These are phyloP conservation scores for Caenorhabditis tropicalis DNA, from an alignment of 1,140 invertebrate species.

Conservation along the genomic window DNA sequence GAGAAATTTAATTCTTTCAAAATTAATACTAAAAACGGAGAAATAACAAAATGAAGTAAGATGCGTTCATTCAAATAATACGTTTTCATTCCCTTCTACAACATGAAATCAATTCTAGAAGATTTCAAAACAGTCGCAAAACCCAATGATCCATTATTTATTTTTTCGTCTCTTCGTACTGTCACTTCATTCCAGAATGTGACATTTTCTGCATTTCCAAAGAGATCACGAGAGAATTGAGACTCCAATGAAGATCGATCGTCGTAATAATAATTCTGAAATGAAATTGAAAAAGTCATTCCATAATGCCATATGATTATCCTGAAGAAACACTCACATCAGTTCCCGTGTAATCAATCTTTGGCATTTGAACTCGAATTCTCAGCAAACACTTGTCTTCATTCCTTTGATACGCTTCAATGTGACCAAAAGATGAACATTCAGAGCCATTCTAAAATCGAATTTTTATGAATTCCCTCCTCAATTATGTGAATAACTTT, in stretches of 20 bases:
- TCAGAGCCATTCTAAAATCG: neutral
- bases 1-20: too few species aligned
- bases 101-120: neutral
- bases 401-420: slow-evolving; percentile 10
- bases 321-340: too few species aligned
- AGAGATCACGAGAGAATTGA: neutral
- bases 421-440: neutral
- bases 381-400: slow-evolving; percentile 6
- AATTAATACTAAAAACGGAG: too few species aligned
- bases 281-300: neutral
- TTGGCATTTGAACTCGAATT: slow-evolving; percentile 41
- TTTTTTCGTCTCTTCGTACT: slow-evolving; percentile 11
- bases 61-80: too few species aligned
- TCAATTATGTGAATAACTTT: neutral
- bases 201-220: neutral
- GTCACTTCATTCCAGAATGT: slow-evolving; percentile 10
- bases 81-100: too few species aligned
- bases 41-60: neutral
- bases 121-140: slow-evolving; percentile 16
- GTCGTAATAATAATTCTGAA: slow-evolving; percentile 23
- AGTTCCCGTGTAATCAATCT: slow-evolving; percentile 27
- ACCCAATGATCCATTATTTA: neutral
- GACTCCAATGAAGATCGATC: neutral
- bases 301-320: neutral
- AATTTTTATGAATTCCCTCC: neutral